Conservation (phyloP, 2,797 vertebrate genomes). For the Sebastes cheni region DNA sequence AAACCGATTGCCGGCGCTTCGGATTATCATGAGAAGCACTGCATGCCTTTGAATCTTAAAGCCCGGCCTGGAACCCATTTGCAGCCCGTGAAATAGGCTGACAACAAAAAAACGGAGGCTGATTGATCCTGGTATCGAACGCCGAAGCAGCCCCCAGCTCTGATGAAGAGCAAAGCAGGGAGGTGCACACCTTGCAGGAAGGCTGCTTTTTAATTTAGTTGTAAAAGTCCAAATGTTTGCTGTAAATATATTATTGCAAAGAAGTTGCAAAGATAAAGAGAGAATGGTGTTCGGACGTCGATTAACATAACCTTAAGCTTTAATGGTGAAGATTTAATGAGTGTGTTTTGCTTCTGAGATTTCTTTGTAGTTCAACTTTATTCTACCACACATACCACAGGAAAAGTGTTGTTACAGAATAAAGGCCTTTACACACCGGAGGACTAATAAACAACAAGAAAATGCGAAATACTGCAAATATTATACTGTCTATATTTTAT, state of each 20-base stretch:
- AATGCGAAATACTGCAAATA: not conserved
- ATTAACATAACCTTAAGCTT: not conserved
- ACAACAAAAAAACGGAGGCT: constrained; percentile 57
- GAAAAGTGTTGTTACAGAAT: not conserved
- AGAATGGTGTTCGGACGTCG: not conserved
- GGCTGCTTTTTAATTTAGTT: constrained; percentile 38
- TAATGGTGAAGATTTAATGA: constrained; percentile 21
- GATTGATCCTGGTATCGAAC: constrained; percentile 73
- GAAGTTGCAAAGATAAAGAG: not conserved
- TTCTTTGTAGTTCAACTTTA: not conserved
- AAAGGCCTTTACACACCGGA: not conserved
- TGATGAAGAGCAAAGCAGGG: constrained; percentile 58
- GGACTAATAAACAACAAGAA: not conserved
- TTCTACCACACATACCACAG: not conserved
- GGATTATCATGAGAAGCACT: constrained; percentile 79
- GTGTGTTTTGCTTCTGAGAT: not conserved
- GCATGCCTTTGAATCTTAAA: constrained; percentile 72
- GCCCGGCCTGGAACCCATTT: constrained; percentile 76
- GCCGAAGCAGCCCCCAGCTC: constrained; percentile 34
- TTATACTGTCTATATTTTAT: not conserved
- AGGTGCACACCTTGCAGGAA: constrained; percentile 50
- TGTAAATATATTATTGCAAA: constrained; percentile 20
- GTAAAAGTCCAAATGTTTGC: constrained; percentile 30
- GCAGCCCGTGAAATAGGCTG: constrained; percentile 70
- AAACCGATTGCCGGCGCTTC: constrained; percentile 72